These are phyloP conservation scores for Sminthurinus aureus DNA, from an alignment of 2,888 invertebrate species.

Conservation along the genomic window DNA sequence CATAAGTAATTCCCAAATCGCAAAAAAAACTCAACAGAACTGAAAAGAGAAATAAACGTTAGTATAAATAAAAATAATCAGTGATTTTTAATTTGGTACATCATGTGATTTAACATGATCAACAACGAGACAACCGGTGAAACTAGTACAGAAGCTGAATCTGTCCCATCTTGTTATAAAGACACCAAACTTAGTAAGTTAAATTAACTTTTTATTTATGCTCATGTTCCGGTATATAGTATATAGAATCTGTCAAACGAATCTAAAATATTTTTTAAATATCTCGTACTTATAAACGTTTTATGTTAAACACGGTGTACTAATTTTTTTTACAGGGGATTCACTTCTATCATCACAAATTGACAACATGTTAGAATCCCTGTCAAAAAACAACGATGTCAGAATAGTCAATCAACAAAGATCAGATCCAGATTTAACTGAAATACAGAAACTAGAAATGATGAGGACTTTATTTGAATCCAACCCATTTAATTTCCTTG, in stretches of 20 bases:
- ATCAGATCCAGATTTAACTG: slow-evolving; percentile 76
- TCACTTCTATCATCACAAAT: slow-evolving; percentile 34
- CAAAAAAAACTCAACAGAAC: not conserved
- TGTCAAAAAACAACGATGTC: slow-evolving; percentile 47
- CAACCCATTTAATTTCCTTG: slow-evolving; percentile 76
- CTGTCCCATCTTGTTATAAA: not conserved
- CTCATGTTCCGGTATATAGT: not conserved
- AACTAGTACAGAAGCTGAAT: not conserved
- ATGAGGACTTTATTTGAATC: slow-evolving; percentile 71
- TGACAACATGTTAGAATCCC: slow-evolving; percentile 52
- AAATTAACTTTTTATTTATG: not conserved
- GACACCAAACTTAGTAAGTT: slow-evolving; percentile 16
- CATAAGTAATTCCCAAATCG: not conserved
- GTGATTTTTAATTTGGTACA: not conserved
- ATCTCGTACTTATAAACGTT: too few species aligned
- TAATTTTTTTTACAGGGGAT: slow-evolving; percentile 27
- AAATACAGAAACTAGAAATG: slow-evolving; percentile 73
- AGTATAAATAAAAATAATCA: slow-evolving; percentile 23
- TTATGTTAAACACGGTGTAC: too few species aligned
- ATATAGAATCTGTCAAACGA: too few species aligned
- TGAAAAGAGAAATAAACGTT: too few species aligned
- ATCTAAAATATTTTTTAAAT: too few species aligned
- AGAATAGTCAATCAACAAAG: slow-evolving; percentile 81
- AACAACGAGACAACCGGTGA: not conserved
- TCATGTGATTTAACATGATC: not conserved